Base-by-base conservation (phyloP, 2,888 invertebrate genomes). In the Torymus texanus region DNA sequence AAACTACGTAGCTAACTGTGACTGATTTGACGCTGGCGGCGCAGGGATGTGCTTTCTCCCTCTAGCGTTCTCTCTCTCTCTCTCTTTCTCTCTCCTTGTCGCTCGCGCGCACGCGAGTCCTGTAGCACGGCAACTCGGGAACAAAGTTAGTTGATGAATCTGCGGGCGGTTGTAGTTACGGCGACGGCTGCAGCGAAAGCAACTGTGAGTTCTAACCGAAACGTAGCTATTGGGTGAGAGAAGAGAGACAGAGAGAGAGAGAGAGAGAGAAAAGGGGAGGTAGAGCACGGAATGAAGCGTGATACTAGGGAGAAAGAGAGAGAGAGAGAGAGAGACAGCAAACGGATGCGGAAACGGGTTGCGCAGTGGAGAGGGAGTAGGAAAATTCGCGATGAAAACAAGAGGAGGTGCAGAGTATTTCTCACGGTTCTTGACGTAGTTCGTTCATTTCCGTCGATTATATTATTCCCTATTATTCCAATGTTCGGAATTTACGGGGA, bases 101-200 rank as follows among this genome's bases (percentile, higher is more conserved):
- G 65, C 83, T 29, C 29, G 81, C 82, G 81, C 82, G 77, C 81
- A 81, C 84, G 84, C 84, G 85, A 86, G 87, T 86, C 88, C 86
- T 86, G 88, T 84, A 86, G 87, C 86, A 71, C 70, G 78, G 59
- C 71, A 74, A 78, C 73, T 73, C 86, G 79, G 86, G 86, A 89
- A 89, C 89, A 89, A 89, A 90, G 89, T 90, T 90, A 87, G 88
- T 86, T 88, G 88, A 89, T 89, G 88, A 89, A 88, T 88, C 87
- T 87, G 88, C 87, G 87, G 87, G 85, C 86, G 85, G 63, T 76
- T 79, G 74, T 73, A 72, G 66, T 75, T 62, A 53, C 51, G 61
- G n/a, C 67, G 68, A 75, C 63, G 70, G 29, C 29, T 3, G 29
- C 29, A 81, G 62, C 65, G 75, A 70, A 74, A 68, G 53, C 81